Evolutionary conservation across 2,797 vertebrate genomes (phyloP).

Genomic region (Squalus acanthias): DNA sequence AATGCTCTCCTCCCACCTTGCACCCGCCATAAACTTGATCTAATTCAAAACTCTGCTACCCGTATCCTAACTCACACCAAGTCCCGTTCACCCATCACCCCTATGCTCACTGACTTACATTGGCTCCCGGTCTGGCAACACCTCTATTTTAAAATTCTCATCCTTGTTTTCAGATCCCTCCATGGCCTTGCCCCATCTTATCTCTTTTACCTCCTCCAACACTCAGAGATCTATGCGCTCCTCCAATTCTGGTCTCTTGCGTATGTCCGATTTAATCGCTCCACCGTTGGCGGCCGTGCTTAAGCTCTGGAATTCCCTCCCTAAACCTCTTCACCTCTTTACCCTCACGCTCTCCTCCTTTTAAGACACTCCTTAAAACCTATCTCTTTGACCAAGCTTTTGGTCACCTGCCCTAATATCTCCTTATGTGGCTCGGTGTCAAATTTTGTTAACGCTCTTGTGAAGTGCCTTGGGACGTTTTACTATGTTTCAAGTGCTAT

Average conservation of each 20-base stretch:
- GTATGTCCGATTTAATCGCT: no score
- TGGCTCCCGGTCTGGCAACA: background rate
- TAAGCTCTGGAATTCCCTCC: background rate
- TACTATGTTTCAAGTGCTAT: background rate
- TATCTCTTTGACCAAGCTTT: background rate
- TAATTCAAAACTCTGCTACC: background rate
- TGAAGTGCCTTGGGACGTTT: background rate
- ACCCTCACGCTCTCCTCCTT: background rate
- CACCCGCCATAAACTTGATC: background rate
- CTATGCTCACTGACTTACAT: background rate
- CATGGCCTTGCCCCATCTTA: background rate
- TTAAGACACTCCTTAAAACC: background rate
- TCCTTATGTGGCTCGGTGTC: no score
- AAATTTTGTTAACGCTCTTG: background rate
- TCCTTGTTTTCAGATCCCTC: background rate
- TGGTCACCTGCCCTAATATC: background rate
- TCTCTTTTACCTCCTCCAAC: background rate
- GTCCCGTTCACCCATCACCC: background rate
- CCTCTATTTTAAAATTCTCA: background rate
- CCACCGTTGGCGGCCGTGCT: no score
- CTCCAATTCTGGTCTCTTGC: background rate
- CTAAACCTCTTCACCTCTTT: background rate
- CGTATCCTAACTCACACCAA: background rate
- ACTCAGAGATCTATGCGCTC: no score
- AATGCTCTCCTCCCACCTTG: background rate